phyloP scores from a whole-genome alignment of 2,113 vertebrate genomes.

The Pedionomus torquatus region DNA sequence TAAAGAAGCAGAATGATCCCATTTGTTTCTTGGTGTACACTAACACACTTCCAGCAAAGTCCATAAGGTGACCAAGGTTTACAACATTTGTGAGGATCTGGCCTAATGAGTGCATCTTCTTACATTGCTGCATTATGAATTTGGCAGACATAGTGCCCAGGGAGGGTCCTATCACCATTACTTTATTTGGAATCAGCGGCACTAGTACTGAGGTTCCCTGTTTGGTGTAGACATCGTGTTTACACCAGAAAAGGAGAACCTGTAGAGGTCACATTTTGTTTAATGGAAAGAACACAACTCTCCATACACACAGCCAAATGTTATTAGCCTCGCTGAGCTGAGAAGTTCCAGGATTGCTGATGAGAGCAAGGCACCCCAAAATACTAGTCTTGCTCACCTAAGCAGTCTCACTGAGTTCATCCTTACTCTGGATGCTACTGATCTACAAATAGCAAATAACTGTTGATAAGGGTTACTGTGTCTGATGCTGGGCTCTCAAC shows the following conservation, averaged over 20 bases:
- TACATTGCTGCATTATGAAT: constrained; percentile 1
- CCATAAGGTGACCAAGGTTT: constrained; percentile 1
- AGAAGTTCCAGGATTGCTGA: background rate
- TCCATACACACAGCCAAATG: background rate
- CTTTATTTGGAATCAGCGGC: constrained; percentile 49
- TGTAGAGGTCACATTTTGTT: background rate
- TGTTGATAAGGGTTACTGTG: background rate
- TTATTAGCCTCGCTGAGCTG: background rate
- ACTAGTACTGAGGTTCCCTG: background rate
- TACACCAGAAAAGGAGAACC: constrained; percentile 57
- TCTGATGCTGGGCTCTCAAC: background rate
- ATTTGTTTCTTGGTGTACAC: background rate
- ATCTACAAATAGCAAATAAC: background rate
- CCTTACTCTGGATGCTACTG: background rate
- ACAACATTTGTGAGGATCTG: background rate
- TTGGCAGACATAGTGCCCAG: background rate
- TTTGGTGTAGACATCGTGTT: background rate
- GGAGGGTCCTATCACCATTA: constrained; percentile 9
- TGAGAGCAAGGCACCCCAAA: background rate
- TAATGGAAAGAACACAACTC: constrained; percentile 39
- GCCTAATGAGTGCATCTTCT: constrained; percentile 18
- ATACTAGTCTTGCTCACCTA: background rate
- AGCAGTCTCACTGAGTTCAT: background rate
- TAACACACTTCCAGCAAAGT: background rate
- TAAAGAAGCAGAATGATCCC: background rate